Evolutionary conservation across 2,888 invertebrate genomes (phyloP), one percentile per base, ranked within the genome.

Genomic region (Phorcus lineatus): DNA sequence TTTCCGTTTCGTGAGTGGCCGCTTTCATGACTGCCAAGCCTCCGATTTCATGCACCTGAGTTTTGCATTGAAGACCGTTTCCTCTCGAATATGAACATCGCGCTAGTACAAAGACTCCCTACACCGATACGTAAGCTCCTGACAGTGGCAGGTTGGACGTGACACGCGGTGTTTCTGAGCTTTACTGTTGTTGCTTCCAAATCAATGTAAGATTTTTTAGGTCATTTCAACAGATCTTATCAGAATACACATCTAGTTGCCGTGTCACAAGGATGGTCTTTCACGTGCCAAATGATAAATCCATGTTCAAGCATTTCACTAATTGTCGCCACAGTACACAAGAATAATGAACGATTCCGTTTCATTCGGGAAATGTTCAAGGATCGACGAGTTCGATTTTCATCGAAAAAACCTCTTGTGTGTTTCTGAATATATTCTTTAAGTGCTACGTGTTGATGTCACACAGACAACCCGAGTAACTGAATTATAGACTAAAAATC

Each of bases 1-100:
- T 52, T 74, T 74, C 74, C 74, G 74, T 40, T 74, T 24, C 52
- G 74, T 19, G 52, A 52, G 22, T 74, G 74, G 24, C 17, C 31
- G 74, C 74, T n/a, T 74, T 74, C 22, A 19, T 24, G 24, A 52
- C 40, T 52, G 16, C 19, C 52, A 52, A 52, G 52, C 74, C 24
- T 16, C 22, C 74, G 24, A 74, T 62, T 62, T 62, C 28, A 28
- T 62, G 28, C 62, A 62, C 62, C 62, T 62, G 62, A 62, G 0
- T 24, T 62, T 62, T 28, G 62, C 62, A 62, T 62, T 62, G 28
- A 62, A 28, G 28, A 24, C 17, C 47, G 74, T 52, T 74, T 74
- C 52, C 74, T 74, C 24, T 52, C 13, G 24, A 74, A 36, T 74
- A 52, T 22, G 40, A 52, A 52, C 74, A 74, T 52, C 16, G 53